Conservation (phyloP, 2,113 vertebrate species). For the Apodemus speciosus region DNA sequence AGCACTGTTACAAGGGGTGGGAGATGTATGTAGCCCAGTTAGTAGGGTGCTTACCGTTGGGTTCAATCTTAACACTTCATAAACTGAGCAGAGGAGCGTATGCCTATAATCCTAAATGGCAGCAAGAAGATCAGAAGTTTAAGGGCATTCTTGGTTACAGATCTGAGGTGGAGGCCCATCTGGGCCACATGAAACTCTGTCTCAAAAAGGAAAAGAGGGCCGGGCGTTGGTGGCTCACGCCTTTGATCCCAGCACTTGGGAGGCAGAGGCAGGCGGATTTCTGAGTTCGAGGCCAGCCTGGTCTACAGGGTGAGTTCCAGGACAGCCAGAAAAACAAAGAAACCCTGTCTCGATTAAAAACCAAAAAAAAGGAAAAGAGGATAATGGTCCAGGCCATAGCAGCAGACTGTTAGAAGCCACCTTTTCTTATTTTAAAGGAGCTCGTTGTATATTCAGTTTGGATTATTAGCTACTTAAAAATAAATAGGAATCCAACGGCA, state of each 20-base stretch:
- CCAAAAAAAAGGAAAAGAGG: neutral
- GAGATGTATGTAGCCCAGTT: neutral
- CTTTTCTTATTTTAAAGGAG: slow-evolving; percentile 7
- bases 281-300: no score
- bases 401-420: neutral
- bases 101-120: neutral
- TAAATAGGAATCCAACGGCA: neutral
- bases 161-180: neutral
- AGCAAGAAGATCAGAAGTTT: neutral
- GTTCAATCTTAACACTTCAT: neutral
- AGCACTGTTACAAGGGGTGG: neutral
- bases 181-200: neutral
- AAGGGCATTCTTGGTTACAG: neutral
- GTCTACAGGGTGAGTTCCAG: no score
- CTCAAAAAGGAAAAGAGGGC: neutral
- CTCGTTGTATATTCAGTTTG: slow-evolving; percentile 15
- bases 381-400: neutral
- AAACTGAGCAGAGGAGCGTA: neutral
- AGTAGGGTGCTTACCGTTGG: neutral
- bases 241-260: no score
- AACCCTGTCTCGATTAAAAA: no score
- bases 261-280: no score
- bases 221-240: no score
- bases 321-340: no score
- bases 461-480: neutral